Evolutionary conservation across 2,888 invertebrate genomes (phyloP), one percentile per base, ranked within the genome.

Genomic region (Megaustenia siamemsis): DNA sequence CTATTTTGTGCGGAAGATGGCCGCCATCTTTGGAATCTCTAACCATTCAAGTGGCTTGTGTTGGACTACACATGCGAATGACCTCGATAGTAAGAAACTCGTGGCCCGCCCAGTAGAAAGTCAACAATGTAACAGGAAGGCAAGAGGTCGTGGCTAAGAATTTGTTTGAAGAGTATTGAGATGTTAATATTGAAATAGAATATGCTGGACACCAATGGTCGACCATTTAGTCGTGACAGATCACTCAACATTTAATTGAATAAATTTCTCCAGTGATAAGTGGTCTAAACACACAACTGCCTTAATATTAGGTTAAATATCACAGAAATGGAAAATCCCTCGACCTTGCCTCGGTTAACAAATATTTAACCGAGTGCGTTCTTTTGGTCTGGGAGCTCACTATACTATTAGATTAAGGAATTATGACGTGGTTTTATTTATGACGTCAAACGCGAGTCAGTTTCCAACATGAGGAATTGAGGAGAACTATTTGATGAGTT

Each of bases 191-290:
- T 28, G 76, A 49, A 28, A 43, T 28, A 10, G 28, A 35, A 38
- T 28, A 18, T 56, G 63, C 32, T 24, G 78, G 78, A 49, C 32
- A 76, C 21, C 21, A 32, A 32, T 38, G 49, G 28, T 49, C 28
- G 24, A 32, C 76, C 76, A 35, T 28, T 28, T n/a, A n/a, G 76
- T 5, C 10, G 18, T 76, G 76, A 76, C 76, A 76, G 76, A 76
- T 76, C 53, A 49, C n/a, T 76, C n/a, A 49, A 45, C 49, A 28
- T 49, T 32, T 49, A 32, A 49, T 53, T 76, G 53, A 24, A 76
- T 53, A 76, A 76, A 76, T 49, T 76, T 45, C 8, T 53, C 28
- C 38, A 53, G 28, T 53, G 53, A 49, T n/a, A 18, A 38, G 18
- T 12, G 76, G 76, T 49, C 49, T 49, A 6, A 15, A 49, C 6